phyloP scores from a whole-genome alignment of 1,140 invertebrate species.

The Homalodisca vitripennis region DNA sequence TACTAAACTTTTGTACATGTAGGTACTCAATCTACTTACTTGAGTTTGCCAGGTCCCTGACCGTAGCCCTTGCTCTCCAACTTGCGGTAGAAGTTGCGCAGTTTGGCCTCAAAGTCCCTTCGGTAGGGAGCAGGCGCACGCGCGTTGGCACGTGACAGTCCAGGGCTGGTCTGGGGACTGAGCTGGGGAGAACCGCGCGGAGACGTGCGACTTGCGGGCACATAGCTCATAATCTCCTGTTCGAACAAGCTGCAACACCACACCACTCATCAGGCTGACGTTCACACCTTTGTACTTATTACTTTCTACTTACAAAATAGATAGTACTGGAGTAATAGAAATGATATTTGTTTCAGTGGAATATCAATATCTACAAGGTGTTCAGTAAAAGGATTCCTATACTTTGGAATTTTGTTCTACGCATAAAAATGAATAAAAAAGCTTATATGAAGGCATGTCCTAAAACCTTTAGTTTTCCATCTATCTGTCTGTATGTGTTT shows the following conservation, averaged over 20 bases:
- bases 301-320: too few relatives aligned
- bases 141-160: slow-evolving; percentile 68
- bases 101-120: slow-evolving; percentile 93
- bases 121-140: slow-evolving; percentile 84
- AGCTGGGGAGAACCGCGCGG: slow-evolving; percentile 62
- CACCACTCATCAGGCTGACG: slow-evolving; percentile 25
- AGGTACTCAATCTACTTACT: too few relatives aligned
- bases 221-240: slow-evolving; percentile 97
- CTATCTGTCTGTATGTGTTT: too few relatives aligned
- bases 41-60: slow-evolving; percentile 93
- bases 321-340: too few relatives aligned
- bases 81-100: slow-evolving; percentile 93
- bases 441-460: too few relatives aligned
- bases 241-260: slow-evolving; percentile 83
- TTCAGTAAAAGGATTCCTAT: too few relatives aligned
- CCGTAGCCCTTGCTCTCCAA: slow-evolving; percentile 95
- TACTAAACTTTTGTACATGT: too few relatives aligned
- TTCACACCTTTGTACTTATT: neutral
- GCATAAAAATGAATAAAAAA: too few relatives aligned
- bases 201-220: slow-evolving; percentile 63
- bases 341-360: too few relatives aligned
- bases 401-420: too few relatives aligned
- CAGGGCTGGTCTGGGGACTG: slow-evolving; percentile 78
- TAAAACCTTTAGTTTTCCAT: too few relatives aligned
- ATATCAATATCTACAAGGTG: too few relatives aligned